phyloP scores from a whole-genome alignment of 2,797 vertebrate species.

The Chiloscyllium punctatum region DNA sequence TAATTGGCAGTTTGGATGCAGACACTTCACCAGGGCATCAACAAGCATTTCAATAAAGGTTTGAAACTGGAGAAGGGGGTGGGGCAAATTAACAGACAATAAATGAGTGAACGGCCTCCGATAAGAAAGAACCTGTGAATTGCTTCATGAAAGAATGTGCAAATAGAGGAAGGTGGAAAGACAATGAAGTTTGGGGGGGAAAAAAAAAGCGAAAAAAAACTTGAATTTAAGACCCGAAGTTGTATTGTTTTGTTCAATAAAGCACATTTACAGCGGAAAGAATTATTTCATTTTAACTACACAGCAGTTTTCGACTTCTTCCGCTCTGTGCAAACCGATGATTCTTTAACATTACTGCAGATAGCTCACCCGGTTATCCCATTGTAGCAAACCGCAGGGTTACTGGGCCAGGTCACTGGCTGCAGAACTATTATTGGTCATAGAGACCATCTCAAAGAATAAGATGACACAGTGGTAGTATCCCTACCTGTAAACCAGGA shows the following conservation, averaged over 20 bases:
- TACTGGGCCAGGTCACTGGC: background rate
- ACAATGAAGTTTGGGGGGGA: background rate
- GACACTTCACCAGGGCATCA: background rate
- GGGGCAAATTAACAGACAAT: background rate
- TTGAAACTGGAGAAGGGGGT: background rate
- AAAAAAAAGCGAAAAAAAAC: background rate
- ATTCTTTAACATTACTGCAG: background rate
- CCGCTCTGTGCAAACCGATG: background rate
- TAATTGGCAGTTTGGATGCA: background rate
- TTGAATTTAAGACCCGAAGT: background rate
- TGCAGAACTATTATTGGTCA: background rate
- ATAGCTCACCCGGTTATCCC: background rate
- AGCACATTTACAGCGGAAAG: background rate
- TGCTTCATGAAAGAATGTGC: background rate
- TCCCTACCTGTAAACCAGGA: too few relatives aligned
- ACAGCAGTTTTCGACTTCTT: background rate
- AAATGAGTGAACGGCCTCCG: background rate
- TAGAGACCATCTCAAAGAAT: too few relatives aligned
- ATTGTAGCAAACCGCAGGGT: background rate
- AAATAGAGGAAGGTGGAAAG: background rate
- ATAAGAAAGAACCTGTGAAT: background rate
- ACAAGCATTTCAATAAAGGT: too few relatives aligned
- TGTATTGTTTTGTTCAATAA: background rate
- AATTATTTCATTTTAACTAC: background rate
- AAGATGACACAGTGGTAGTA: too few relatives aligned